phyloP scores from a whole-genome alignment of 2,113 vertebrate species.

The Lepus europaeus region DNA sequence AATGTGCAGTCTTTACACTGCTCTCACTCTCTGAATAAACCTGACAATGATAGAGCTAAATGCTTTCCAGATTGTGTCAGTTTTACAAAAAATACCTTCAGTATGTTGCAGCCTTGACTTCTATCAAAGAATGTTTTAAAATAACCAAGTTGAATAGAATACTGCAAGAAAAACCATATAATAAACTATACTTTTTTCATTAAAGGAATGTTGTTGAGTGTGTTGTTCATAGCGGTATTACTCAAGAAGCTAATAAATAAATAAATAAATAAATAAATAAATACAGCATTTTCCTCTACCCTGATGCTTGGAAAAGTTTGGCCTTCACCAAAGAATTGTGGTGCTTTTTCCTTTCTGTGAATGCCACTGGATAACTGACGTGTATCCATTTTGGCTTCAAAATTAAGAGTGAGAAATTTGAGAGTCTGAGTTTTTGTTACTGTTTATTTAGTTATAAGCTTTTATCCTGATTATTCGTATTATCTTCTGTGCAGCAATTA shows the following conservation, averaged over 20 bases:
- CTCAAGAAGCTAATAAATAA: background rate
- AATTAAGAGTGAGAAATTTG: background rate
- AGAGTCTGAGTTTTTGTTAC: background rate
- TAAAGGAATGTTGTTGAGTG: background rate
- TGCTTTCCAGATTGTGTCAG: background rate
- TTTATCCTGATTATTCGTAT: background rate
- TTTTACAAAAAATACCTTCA: background rate
- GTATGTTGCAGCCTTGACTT: background rate
- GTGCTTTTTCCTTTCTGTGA: background rate
- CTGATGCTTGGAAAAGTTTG: background rate
- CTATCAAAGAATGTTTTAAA: background rate
- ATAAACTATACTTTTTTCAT: background rate
- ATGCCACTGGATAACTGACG: background rate
- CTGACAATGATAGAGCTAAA: conserved; percentile 2
- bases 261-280: background rate
- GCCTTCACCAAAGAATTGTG: background rate
- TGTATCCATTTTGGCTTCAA: background rate
- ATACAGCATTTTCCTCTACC: background rate
- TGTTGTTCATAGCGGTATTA: background rate
- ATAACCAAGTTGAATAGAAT: background rate
- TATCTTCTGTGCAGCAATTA: conserved; percentile 25
- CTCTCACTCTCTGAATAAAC: background rate
- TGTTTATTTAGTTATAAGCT: background rate
- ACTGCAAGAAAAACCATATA: background rate
- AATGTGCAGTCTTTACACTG: background rate